phyloP scores from a whole-genome alignment of 1,140 invertebrate species.

The Mamestra configurata region DNA sequence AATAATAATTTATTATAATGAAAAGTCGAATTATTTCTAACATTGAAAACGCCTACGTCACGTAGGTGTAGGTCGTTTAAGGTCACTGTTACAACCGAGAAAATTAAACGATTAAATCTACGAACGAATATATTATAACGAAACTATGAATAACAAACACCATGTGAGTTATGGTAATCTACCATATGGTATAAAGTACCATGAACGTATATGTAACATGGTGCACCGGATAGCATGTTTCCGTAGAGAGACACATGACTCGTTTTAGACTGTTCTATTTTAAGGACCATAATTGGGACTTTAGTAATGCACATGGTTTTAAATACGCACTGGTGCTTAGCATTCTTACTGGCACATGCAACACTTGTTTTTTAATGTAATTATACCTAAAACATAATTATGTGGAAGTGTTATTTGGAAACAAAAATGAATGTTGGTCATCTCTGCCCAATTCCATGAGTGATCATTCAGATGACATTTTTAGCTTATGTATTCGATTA shows the following conservation, averaged over 20 bases:
- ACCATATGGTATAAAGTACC: conserved; percentile 20
- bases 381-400: too few species aligned
- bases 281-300: conserved; percentile 43
- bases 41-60: too few species aligned
- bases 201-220: conserved; percentile 10
- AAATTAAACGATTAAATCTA: background rate
- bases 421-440: too few species aligned
- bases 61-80: too few species aligned
- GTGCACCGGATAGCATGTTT: conserved; percentile 34
- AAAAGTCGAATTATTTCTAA: too few species aligned
- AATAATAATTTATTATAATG: too few species aligned
- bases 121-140: background rate
- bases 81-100: background rate
- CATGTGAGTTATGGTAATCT: conserved; percentile 3
- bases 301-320: conserved; percentile 35
- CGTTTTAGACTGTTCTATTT: conserved; percentile 44
- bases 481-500: too few species aligned
- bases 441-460: too few species aligned
- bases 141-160: background rate
- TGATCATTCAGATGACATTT: too few species aligned
- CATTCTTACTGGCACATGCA: background rate
- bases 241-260: conserved; percentile 30
- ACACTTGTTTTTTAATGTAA: too few species aligned
- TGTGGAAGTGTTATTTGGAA: too few species aligned
- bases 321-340: conserved; percentile 15